A percentile compares a stretch with the other conserved stretches of the same genome.
These are phyloP conservation scores for Acrossocheilus wenchowensis DNA, from an alignment of 2,797 vertebrate species.

Conservation along the genomic window DNA sequence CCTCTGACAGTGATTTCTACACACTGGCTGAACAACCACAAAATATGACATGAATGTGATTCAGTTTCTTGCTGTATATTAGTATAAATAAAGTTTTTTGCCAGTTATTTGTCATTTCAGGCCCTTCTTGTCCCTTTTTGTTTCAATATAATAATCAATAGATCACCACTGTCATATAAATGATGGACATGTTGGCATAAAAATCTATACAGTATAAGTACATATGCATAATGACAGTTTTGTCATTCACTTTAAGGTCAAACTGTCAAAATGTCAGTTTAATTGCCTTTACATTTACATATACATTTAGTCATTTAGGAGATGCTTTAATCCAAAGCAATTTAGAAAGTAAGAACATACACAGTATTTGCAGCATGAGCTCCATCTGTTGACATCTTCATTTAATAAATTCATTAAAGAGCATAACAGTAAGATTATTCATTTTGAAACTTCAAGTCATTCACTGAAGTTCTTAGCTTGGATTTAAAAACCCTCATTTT, in stretches of 20 bases:
- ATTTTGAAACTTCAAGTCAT: background rate
- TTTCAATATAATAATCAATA: background rate
- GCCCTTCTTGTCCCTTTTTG: background rate
- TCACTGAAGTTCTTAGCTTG: too few relatives aligned
- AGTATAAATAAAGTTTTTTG: background rate
- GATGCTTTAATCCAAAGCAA: too few relatives aligned
- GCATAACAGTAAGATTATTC: background rate
- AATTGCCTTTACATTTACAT: background rate
- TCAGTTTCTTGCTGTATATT: background rate
- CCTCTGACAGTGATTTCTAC: conserved; percentile 14
- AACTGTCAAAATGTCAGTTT: background rate
- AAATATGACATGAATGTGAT: background rate
- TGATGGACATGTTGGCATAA: background rate
- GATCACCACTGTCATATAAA: background rate
- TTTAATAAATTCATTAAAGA: background rate
- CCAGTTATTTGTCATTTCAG: background rate
- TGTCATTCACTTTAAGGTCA: background rate
- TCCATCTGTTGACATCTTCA: too few relatives aligned
- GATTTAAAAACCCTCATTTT: too few relatives aligned
- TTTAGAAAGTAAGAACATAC: too few relatives aligned
- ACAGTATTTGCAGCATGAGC: too few relatives aligned
- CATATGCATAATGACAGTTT: background rate
- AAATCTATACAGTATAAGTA: background rate
- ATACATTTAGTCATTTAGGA: too few relatives aligned
- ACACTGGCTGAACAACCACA: background rate